Percentiles rank a stretch among this genome's conserved stretches.
These are phyloP conservation scores for Lordiphosa clarofinis DNA, from an alignment of 1,140 invertebrate genomes.

Conservation along the genomic window DNA sequence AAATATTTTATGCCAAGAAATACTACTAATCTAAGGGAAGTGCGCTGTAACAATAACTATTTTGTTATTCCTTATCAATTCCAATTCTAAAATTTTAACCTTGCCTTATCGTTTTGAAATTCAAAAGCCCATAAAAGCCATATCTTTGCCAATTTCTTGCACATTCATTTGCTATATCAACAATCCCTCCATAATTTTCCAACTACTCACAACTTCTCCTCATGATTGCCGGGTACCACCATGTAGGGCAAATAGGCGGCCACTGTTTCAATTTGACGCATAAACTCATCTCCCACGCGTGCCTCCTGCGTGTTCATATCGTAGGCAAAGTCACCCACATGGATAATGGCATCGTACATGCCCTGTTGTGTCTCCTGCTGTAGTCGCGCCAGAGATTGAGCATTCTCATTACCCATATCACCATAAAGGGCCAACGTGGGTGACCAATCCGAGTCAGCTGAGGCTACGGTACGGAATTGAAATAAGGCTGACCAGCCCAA, in stretches of 20 bases:
- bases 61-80: too few relatives aligned
- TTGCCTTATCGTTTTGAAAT: too few relatives aligned
- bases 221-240: conserved; percentile 96
- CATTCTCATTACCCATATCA: conserved; percentile 95
- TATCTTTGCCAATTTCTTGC: too few relatives aligned
- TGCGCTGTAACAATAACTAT: too few relatives aligned
- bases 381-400: conserved; percentile 88
- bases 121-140: too few relatives aligned
- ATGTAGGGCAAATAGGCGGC: conserved; percentile 95
- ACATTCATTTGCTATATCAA: background rate
- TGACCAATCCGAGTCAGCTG: conserved; percentile 84
- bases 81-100: too few relatives aligned
- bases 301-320: conserved; percentile 93
- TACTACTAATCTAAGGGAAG: too few relatives aligned
- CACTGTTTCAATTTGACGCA: conserved; percentile 92
- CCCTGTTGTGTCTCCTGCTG: conserved; percentile 90
- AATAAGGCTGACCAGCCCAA: conserved; percentile 90
- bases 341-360: conserved; percentile 92
- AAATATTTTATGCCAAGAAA: too few relatives aligned
- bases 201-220: conserved; percentile 88
- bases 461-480: conserved; percentile 85
- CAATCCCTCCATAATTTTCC: background rate
- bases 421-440: conserved; percentile 93
- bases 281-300: conserved; percentile 92
- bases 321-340: conserved; percentile 98